Base-by-base conservation (phyloP, 2,888 invertebrate species). In the Agrypnus murinus region DNA sequence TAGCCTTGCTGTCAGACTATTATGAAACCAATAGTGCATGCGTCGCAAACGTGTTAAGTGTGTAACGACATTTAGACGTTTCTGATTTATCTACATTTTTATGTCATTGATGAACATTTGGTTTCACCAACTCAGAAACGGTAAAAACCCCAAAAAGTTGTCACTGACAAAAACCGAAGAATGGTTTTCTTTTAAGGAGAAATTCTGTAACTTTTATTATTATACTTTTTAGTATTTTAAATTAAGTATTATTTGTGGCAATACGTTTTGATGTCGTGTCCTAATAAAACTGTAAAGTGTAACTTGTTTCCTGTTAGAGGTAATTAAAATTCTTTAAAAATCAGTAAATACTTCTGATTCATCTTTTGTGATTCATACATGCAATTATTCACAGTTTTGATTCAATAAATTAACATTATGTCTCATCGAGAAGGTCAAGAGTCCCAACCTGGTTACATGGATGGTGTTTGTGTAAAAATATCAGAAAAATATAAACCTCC, bases 401-500 rank as follows among this genome's bases (percentile, higher is more conserved):
- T 64, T 70, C 55, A 34, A 63, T 68, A 59, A 19, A 65, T 67
- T 60, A 38, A 67, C 31, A 73, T 53, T 69, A 82, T 82, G 82
- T 79, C 81, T 74, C 77, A 75, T 36, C 81, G 76, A 69, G 76
- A 76, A 76, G 75, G 77, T 74, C 78, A 81, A 70, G 87, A 87
- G 69, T 78, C 83, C 38, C 81, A 82, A 19, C 79, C 81, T 58
- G 88, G 90, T 81, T 92, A 90, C 81, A 92, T 94, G 91, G 95
- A 95, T 86, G 93, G 92, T 77, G 92, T 96, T 78, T 92, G 93
- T 81, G 95, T 96, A 71, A 95, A 95, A 88, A 95, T 96, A 85
- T 92, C 94, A 55, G 95, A 96, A 85, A 92, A 91, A 80, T 96
- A 93, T 83, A 94, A 94, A 84, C 93, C 94, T 75, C 95, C 95